Evolutionary conservation across 2,113 vertebrate genomes (phyloP).

Genomic region (Cromileptes altivelis): DNA sequence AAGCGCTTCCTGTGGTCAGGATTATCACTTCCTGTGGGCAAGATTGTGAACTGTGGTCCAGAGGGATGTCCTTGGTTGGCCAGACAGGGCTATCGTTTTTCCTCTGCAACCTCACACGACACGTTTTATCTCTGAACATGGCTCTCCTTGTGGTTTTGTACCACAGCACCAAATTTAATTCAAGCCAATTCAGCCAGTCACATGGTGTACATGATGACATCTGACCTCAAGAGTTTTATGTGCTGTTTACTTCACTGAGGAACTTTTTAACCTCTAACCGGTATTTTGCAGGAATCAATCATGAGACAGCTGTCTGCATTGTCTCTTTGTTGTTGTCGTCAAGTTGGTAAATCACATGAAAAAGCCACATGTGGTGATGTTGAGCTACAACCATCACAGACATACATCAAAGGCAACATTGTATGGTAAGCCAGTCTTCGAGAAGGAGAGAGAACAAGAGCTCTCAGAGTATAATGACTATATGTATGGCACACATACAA

Average conservation of each 20-base stretch:
- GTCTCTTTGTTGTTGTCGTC: background rate
- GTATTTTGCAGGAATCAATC: constrained; percentile 15
- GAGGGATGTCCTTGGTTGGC: constrained; percentile 27
- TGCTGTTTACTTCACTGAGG: constrained; percentile 6
- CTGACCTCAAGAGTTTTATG: constrained; percentile 1
- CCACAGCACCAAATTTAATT: constrained; percentile 13
- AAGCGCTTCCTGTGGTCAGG: constrained; percentile 77
- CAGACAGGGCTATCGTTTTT: constrained; percentile 31
- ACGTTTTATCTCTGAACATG: constrained; percentile 25
- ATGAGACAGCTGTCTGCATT: constrained; percentile 2
- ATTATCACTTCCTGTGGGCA: constrained; percentile 81
- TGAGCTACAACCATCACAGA: constrained; percentile 76
- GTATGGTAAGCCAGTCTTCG: constrained; percentile 55
- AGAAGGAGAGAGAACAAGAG: constrained; percentile 47
- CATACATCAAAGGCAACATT: constrained; percentile 71
- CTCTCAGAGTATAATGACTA: constrained; percentile 55
- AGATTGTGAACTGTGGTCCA: constrained; percentile 62
- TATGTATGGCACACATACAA: constrained; percentile 75
- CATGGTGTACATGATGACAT: constrained; percentile 20
- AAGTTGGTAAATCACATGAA: constrained; percentile 49
- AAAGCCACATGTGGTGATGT: constrained; percentile 68
- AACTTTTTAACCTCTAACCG: constrained; percentile 10
- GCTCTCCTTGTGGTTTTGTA: background rate
- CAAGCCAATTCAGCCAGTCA: background rate
- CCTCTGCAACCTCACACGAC: constrained; percentile 13